Conservation (phyloP, 2,888 invertebrate species). For the Dendrolimus houi region DNA sequence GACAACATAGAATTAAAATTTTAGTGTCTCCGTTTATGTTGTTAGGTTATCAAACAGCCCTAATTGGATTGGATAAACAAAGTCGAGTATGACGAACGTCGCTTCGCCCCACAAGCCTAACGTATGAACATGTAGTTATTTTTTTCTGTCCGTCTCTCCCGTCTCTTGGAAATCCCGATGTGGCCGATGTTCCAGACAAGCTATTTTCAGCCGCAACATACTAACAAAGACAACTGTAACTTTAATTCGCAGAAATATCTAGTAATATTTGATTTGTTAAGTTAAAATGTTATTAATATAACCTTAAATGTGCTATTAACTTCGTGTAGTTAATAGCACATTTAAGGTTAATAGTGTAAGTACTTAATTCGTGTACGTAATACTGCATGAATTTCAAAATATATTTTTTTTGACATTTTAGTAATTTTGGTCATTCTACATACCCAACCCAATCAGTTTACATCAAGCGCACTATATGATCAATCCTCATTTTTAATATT, state of each 20-base stretch:
- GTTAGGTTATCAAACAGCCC: not conserved
- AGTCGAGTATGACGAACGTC: constrained; percentile 10
- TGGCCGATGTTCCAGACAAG: constrained; percentile 31
- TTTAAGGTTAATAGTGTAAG: too few relatives aligned
- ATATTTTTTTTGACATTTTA: too few relatives aligned
- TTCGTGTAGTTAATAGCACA: too few relatives aligned
- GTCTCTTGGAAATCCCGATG: constrained; percentile 60
- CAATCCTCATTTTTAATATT: too few relatives aligned
- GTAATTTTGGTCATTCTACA: too few relatives aligned
- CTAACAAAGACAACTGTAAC: constrained; percentile 9
- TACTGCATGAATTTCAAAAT: too few relatives aligned
- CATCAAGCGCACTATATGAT: too few relatives aligned
- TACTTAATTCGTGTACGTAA: too few relatives aligned
- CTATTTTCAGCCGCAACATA: constrained; percentile 47
- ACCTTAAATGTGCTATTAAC: too few relatives aligned
- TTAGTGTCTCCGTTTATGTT: not conserved
- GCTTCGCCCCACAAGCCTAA: constrained; percentile 31
- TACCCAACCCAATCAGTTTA: too few relatives aligned
- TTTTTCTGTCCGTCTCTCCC: constrained; percentile 55
- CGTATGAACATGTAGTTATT: constrained; percentile 35
- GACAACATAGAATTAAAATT: not conserved
- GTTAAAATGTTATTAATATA: too few relatives aligned
- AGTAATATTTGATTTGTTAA: too few relatives aligned
- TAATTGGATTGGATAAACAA: constrained; percentile 6
- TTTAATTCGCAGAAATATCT: not conserved